phyloP scores from a whole-genome alignment of 1,140 invertebrate species.

The Condylostylus longicornis region DNA sequence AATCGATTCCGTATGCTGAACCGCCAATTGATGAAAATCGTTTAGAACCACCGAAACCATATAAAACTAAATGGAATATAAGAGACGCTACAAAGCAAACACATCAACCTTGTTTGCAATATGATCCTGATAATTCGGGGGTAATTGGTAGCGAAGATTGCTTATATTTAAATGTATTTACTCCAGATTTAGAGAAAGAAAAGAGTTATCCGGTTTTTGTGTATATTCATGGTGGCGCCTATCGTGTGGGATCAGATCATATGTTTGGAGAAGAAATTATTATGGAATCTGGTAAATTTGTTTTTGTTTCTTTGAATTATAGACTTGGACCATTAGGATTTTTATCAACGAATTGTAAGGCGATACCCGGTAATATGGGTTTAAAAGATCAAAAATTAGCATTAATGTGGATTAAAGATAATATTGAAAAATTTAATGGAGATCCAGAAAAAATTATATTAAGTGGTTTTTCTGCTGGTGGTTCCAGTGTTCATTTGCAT shows the following conservation, averaged over 20 bases:
- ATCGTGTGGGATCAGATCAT: not conserved
- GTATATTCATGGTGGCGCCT: not conserved
- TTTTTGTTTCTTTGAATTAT: slow-evolving; percentile 50
- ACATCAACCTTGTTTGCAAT: too few relatives aligned
- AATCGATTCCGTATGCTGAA: slow-evolving; percentile 35
- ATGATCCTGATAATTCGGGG: too few relatives aligned
- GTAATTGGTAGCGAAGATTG: slow-evolving; percentile 73
- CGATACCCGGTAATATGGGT: slow-evolving; percentile 38
- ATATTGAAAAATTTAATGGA: slow-evolving; percentile 24
- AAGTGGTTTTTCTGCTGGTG: slow-evolving; percentile 30
- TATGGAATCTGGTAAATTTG: slow-evolving; percentile 16
- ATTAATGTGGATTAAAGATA: slow-evolving; percentile 27
- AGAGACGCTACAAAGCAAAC: slow-evolving; percentile 13
- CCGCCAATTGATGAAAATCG: slow-evolving; percentile 32
- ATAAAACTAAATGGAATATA: slow-evolving; percentile 9
- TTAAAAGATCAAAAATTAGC: slow-evolving; percentile 37
- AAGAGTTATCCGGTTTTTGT: not conserved
- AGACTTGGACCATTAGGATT: slow-evolving; percentile 44
- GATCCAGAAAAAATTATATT: slow-evolving; percentile 25
- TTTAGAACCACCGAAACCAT: slow-evolving; percentile 19
- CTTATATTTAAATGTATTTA: slow-evolving; percentile 72
- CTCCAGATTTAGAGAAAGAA: slow-evolving; percentile 40
- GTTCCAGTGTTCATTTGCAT: slow-evolving; percentile 32
- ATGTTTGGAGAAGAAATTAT: too few relatives aligned
- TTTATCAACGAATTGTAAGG: slow-evolving; percentile 33